Conservation (phyloP, 2,888 invertebrate species). For the Agonopterix heracliana region DNA sequence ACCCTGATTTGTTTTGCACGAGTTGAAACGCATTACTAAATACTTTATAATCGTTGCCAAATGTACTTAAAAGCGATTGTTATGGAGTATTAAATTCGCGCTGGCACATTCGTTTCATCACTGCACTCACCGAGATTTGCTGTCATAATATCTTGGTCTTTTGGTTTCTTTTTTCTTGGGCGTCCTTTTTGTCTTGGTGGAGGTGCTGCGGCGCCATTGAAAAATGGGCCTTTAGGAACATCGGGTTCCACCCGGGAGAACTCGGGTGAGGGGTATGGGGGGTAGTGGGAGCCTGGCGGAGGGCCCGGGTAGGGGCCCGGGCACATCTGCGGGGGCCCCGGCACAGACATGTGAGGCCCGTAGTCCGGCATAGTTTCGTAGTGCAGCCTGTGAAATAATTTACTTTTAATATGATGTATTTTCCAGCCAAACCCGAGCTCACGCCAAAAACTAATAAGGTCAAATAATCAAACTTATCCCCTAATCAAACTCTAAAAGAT, state of each 20-base stretch:
- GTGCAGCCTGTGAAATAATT: slow-evolving; percentile 49
- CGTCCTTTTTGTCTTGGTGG: slow-evolving; percentile 94
- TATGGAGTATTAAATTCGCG: background rate
- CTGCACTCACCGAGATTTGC: slow-evolving; percentile 86
- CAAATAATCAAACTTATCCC: no score
- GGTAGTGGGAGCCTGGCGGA: slow-evolving; percentile 62
- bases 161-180: slow-evolving; percentile 94
- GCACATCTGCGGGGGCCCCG: slow-evolving; percentile 76
- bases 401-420: no score
- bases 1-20: background rate
- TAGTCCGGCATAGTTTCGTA: slow-evolving; percentile 75
- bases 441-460: no score
- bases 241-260: slow-evolving; percentile 69
- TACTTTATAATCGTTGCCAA: slow-evolving; percentile 15
- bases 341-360: slow-evolving; percentile 72
- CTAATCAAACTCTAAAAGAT: no score
- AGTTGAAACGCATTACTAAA: slow-evolving; percentile 15
- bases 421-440: no score
- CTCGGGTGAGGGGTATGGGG: slow-evolving; percentile 77
- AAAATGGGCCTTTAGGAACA: slow-evolving; percentile 73
- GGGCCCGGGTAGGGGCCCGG: slow-evolving; percentile 73
- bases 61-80: background rate
- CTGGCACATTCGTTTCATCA: background rate
- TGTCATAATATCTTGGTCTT: slow-evolving; percentile 90
- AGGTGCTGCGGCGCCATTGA: slow-evolving; percentile 71